Evolutionary conservation across 2,113 vertebrate genomes (phyloP), one percentile per base, ranked within the genome.

Genomic region (Paedocypris sp.): DNA sequence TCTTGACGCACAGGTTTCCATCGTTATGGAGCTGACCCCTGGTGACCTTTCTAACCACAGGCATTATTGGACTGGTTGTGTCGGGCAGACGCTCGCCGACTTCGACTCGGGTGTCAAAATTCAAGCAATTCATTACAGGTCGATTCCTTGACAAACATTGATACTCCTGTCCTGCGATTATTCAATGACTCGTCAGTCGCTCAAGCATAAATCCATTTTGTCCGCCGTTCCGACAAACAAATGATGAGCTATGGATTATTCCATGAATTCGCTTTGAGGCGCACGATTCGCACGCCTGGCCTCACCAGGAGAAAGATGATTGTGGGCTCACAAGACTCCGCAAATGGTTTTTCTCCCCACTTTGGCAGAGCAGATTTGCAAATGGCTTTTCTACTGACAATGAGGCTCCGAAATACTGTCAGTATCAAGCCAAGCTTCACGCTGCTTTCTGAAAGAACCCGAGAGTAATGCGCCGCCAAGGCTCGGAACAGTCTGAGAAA

Each of bases 1-100:
- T 23, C 7, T 33, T 23, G 16, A 3, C 18, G 11, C 25, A 48
- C 46, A 22, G 28, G 53, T 73, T 64, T 43, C 77, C 68, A 68
- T 76, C 60, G 66, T 26, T 60, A 77, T 67, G 1, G 47, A 13
- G 7, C 16, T 45, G 43, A 48, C 56, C 47, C 11, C 43, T 60
- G 43, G 15, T 35, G 32, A 66, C 70, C 63, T 22, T 49, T 26
- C 59, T 26, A 52, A 54, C 2, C 35, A 33, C 32, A 46, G 57
- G 62, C 16, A 16, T 16, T 50, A 41, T 52, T 51, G 16, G 43
- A 22, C 31, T 43, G 43, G 10, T 58, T 47, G 46, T 60, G 60
- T 62, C 20, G 51, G 15, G 57, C 68, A 52, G 22, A 43, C 28
- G 67, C 15, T 62, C 28, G 36, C 20, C 49, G 33, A 36, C 41